Evolutionary conservation across 2,888 invertebrate genomes (phyloP).

Genomic region (Torymus auratus): DNA sequence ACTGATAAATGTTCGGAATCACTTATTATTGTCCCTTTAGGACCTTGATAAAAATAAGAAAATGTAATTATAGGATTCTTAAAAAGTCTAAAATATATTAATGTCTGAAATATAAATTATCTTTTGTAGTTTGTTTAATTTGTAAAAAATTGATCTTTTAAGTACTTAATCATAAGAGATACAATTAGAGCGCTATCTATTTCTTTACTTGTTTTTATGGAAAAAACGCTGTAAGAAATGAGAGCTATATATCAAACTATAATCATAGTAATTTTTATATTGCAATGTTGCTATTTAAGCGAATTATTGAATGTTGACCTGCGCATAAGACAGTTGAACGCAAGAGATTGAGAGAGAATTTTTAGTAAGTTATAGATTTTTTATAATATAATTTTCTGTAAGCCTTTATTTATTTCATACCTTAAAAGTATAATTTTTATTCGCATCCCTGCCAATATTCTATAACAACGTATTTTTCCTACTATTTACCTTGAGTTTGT

Average conservation of each 20-base stretch:
- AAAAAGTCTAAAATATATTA: no score
- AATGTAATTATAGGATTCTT: no score
- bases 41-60: no score
- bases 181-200: conserved; percentile 1
- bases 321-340: conserved; percentile 1
- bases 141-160: conserved; percentile 6
- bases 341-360: conserved; percentile 30
- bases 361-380: conserved; percentile 20
- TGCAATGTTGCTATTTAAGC: conserved; percentile 23
- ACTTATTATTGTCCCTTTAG: no score
- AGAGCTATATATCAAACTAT: conserved; percentile 15
- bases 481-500: neutral
- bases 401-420: conserved; percentile 39
- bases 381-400: conserved; percentile 14
- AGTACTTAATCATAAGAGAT: conserved; percentile 2
- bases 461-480: neutral
- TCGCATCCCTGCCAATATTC: conserved; percentile 13
- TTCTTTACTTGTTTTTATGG: conserved; percentile 15
- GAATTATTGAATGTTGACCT: conserved; percentile 1
- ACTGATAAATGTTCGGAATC: neutral
- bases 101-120: no score
- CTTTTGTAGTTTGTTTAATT: neutral
- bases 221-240: neutral
- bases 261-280: conserved; percentile 27
- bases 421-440: conserved; percentile 19